Evolutionary conservation across 2,888 invertebrate genomes (phyloP), one percentile per base, ranked within the genome.

Genomic region (Dryocosmus kuriphilus): DNA sequence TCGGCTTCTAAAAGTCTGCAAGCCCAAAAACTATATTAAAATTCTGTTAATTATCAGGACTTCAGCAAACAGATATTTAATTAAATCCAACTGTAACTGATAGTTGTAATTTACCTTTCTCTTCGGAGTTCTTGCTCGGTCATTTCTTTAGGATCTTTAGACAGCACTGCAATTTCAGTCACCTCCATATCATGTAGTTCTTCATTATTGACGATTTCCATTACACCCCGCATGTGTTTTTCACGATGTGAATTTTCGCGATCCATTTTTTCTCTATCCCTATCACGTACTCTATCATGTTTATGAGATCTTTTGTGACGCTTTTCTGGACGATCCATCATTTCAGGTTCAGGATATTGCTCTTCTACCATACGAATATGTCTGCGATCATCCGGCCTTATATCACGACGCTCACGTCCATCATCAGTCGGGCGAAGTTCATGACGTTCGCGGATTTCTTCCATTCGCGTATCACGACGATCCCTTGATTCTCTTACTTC

Each of bases 261-360:
- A 61, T 89, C 90, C 0, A 86, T 78, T 75, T 89, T 88, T 27
- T 90, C 90, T n/a, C 85, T 81, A 67, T 92, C 92, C 76, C 92
- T 93, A 79, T 95, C 95, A 86, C 95, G 89, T 6, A 77, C 81
- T 63, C 90, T 83, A 6, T 96, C 87, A 93, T 94, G 91, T 94
- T 95, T 85, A 94, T 90, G 90, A 62, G 90, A 90, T 57, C 90
- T 85, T 79, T 91, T 91, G 78, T 90, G 91, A 4, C 91, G 87
- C 63, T 91, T 91, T 32, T 90, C 88, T 0, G 87, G 77, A 24
- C 87, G 83, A 7, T 90, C 90, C 35, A 88, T 81, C 24, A 88
- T 61, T 41, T 90, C 90, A 0, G 83, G 79, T 41, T 88, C 87
- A 0, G 87, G 84, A 73, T 89, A 88, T 22, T 88, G 89, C 0